A percentile compares a stretch with the other conserved stretches of the same genome.
Conservation (phyloP, 2,797 vertebrate species). For the Staurois parvus region DNA sequence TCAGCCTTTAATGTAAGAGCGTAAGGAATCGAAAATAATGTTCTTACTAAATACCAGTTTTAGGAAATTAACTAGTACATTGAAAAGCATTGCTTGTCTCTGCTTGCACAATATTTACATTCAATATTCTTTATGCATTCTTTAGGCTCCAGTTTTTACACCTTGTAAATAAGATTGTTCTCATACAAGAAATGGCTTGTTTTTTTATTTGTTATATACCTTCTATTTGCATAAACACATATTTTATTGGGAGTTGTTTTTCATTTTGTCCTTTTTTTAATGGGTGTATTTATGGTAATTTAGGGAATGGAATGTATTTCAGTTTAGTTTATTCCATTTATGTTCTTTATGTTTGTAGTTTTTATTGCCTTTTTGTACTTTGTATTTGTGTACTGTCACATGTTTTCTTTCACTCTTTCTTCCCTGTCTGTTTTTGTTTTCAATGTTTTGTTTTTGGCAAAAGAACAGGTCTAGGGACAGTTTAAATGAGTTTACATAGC, state of each 20-base stretch:
- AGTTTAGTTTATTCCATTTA: too few relatives aligned
- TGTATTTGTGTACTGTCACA: too few relatives aligned
- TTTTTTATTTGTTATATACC: conserved; percentile 4
- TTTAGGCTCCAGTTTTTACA: background rate
- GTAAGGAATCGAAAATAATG: conserved; percentile 11
- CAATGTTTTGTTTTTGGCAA: too few relatives aligned
- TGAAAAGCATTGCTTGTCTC: conserved; percentile 10
- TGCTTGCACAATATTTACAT: conserved; percentile 7
- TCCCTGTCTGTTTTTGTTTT: too few relatives aligned
- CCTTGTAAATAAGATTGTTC: background rate
- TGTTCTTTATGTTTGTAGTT: too few relatives aligned
- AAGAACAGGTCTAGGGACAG: too few relatives aligned
- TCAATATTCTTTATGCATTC: conserved; percentile 6
- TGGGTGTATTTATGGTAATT: too few relatives aligned
- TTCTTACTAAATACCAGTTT: conserved; percentile 12
- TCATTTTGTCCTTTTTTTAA: background rate
- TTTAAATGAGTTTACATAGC: too few relatives aligned
- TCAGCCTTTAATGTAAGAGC: background rate
- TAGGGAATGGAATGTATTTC: too few relatives aligned
- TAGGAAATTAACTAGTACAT: background rate
- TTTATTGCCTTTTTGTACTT: too few relatives aligned
- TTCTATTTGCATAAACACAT: background rate
- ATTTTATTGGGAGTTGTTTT: background rate
- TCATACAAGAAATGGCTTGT: conserved; percentile 25
- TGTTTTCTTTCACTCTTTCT: too few relatives aligned